Conservation (phyloP, 2,888 invertebrate species). For the Anagyrus pseudococci region DNA sequence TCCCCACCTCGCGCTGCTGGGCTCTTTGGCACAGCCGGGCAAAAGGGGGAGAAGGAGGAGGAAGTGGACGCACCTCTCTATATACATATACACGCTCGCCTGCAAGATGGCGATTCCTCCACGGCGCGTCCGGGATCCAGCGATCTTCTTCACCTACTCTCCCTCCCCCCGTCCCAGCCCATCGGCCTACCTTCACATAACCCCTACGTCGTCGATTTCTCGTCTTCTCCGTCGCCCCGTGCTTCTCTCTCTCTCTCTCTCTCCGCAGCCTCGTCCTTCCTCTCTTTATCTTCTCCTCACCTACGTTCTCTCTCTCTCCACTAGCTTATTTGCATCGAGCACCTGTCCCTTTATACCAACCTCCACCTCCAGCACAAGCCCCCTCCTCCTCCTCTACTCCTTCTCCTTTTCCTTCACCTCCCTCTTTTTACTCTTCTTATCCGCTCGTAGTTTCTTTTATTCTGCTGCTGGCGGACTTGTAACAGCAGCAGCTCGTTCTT, state of each 20-base stretch:
- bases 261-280: constrained; percentile 17
- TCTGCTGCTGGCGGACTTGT: neutral
- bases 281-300: constrained; percentile 32
- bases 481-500: constrained; percentile 8
- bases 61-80: constrained; percentile 47
- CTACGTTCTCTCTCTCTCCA: constrained; percentile 7
- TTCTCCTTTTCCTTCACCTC: neutral
- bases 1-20: too few relatives aligned
- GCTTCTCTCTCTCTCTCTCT: constrained; percentile 29
- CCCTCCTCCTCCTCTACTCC: constrained; percentile 2
- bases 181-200: constrained; percentile 8
- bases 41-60: neutral
- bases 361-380: constrained; percentile 16
- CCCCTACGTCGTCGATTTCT: neutral
- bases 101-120: constrained; percentile 53
- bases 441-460: constrained; percentile 16
- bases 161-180: neutral
- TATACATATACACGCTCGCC: constrained; percentile 33
- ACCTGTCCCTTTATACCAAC: constrained; percentile 48
- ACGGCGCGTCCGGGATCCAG: constrained; percentile 19
- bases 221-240: constrained; percentile 23
- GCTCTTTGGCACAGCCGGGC: neutral
- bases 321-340: constrained; percentile 40
- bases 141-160: neutral
- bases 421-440: too few relatives aligned